Base-by-base conservation (phyloP, 2,113 vertebrate genomes). In the Sinosuthora webbiana region DNA sequence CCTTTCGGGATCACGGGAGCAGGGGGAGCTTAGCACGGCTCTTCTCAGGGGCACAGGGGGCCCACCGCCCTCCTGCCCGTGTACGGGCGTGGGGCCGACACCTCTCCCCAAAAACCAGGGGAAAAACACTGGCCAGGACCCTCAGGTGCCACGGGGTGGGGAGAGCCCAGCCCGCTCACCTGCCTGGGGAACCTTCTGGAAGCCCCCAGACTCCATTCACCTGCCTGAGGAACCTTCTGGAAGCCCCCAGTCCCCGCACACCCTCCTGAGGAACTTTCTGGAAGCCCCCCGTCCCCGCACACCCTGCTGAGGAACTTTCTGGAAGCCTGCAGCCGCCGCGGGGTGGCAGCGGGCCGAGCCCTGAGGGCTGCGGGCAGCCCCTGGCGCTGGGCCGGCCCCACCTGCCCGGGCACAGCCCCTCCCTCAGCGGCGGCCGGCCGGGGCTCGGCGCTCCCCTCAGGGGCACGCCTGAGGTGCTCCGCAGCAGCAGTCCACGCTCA, bases 71-170 rank as follows among this genome's bases (percentile, higher is more conserved):
- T 69, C 19, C 68, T 52, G 47, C 13, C 19, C 18, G 0, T 1
- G 2, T 1, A 15, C 27, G 2, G 23, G 6, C 0, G 0, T 2
- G 3, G 22, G 33, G 56, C 37, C 37, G 4, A 2, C 62, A 10
- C 42, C 31, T 12, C 23, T 9, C n/a, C 49, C 39, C 62, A 44
- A 37, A 78, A 37, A 78, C 35, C 37, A 2, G 11, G 13, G 47
- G 1, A 9, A 47, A 67, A 11, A 5, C 20, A 28, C 18, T 4
- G 8, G 4, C 20, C 44, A 31, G 25, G 35, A 16, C 24, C 15
- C 1, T 0, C 14, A 33, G 45, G 10, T 0, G 2, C 33, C 6
- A 1, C 0, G 0, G 11, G 18, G 28, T 2, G 0, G 19, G 0
- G 0, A 49, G 16, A 17, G 19, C 39, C 62, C 52, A 2, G 9